These are phyloP conservation scores for Microctenopoma stevenorrisi DNA, from an alignment of 2,797 vertebrate species.

Conservation along the genomic window DNA sequence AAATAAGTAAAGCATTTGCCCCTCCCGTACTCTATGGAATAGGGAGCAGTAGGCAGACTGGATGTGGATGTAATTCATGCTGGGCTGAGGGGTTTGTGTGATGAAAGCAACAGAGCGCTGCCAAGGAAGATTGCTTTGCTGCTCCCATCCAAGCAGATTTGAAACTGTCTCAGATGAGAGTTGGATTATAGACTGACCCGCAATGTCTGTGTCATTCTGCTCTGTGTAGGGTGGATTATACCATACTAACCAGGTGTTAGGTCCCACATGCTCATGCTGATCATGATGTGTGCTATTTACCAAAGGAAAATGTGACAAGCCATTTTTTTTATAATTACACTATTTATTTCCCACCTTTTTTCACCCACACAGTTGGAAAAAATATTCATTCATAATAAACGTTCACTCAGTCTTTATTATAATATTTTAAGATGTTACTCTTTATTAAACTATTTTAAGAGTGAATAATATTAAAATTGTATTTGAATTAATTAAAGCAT, in stretches of 20 bases:
- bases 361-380: constrained; percentile 3
- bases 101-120: constrained; percentile 99
- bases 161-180: constrained; percentile 99
- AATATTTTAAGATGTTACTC: not conserved
- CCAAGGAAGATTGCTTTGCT: constrained; percentile 99
- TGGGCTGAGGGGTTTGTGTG: constrained; percentile 98
- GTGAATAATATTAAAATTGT: not conserved
- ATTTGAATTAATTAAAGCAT: too few relatives aligned
- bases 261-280: constrained; percentile 89
- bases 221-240: constrained; percentile 95
- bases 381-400: not conserved
- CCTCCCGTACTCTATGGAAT: constrained; percentile 84
- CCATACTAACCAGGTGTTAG: constrained; percentile 95
- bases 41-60: constrained; percentile 92
- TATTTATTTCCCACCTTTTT: constrained; percentile 6
- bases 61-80: constrained; percentile 99
- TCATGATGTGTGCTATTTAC: constrained; percentile 81
- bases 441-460: too few relatives aligned
- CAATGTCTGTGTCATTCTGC: constrained; percentile 98
- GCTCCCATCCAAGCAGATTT: constrained; percentile 99
- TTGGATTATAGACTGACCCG: constrained; percentile 99
- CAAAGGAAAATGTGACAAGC: not conserved
- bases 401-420: not conserved
- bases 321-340: not conserved
- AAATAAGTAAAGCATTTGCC: constrained; percentile 88